Evolutionary conservation across 2,113 vertebrate genomes (phyloP), one percentile per base, ranked within the genome.

Genomic region (Microtus oregoni): DNA sequence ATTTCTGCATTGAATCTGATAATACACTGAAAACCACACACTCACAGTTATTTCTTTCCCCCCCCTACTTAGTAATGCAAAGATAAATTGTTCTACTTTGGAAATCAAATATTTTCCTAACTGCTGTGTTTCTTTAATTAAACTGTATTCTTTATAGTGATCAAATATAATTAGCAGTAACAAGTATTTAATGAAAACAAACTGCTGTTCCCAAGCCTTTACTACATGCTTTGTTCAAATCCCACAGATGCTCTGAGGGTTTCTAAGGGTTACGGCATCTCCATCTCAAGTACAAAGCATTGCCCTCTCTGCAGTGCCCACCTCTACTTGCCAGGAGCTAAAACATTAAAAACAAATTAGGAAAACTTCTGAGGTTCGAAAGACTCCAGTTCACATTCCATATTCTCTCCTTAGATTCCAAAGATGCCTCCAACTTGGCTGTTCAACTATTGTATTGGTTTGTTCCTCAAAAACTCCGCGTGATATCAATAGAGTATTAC

Each of bases 121-220:
- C 89, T 3, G 28, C 92, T 3, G 0, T 97, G 89, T 94, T 98
- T 98, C 97, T 98, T 98, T 98, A 98, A 98, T 98, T 98, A 98
- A 98, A 98, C 88, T 81, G 67, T 97, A 98, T 98, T 98, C 97
- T 98, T 98, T 98, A 97, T 86, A 97, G 95, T 97, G 97, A 98
- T 98, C 97, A 98, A 98, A 98, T 98, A 97, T 97, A 98, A 98
- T 98, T 98, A 98, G 91, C 93, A 97, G 89, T 97, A 98, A 97
- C 96, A 98, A 96, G 97, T 98, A 96, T 97, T 98, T 98, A 98
- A 98, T 98, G 97, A 98, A 98, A 98, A 98, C 95, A 98, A 98
- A 98, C 97, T 97, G 97, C 96, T 98, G 97, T 96, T 98, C 97
- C 97, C 89, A 98, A 98, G 98, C 93, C 76, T 96, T 98, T 95